These are phyloP conservation scores for Myotis planiceps DNA, from an alignment of 2,797 vertebrate genomes.

Conservation along the genomic window DNA sequence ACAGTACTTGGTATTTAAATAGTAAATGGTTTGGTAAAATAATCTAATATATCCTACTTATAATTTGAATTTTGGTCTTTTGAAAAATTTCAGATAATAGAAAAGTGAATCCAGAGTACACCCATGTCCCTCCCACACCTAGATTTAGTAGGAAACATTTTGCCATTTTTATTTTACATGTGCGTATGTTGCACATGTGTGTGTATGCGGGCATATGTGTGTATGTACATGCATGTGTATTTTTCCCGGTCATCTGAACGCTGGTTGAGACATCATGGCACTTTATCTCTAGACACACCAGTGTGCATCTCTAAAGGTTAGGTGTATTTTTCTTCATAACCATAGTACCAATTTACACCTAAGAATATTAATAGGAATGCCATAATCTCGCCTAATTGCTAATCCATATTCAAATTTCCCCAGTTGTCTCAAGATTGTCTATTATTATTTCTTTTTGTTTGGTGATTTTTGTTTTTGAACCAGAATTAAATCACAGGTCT, in stretches of 20 bases:
- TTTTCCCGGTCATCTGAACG: neutral
- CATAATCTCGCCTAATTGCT: neutral
- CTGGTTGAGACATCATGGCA: neutral
- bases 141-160: neutral
- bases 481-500: neutral
- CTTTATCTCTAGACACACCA: neutral
- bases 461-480: slow-evolving; percentile 11
- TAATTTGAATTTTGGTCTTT: slow-evolving; percentile 34
- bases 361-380: neutral
- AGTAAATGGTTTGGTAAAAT: slow-evolving; percentile 26
- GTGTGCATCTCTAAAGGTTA: neutral
- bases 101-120: neutral
- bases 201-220: neutral
- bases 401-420: neutral
- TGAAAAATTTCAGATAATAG: neutral
- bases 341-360: neutral
- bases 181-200: neutral
- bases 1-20: neutral
- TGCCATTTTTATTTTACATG: neutral
- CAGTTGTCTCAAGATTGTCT: neutral
- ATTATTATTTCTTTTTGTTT: neutral
- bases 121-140: neutral
- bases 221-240: no score
- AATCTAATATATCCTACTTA: neutral
- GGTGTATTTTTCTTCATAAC: neutral